Conservation (phyloP, 2,113 vertebrate genomes). For the Rafetus swinhoei region DNA sequence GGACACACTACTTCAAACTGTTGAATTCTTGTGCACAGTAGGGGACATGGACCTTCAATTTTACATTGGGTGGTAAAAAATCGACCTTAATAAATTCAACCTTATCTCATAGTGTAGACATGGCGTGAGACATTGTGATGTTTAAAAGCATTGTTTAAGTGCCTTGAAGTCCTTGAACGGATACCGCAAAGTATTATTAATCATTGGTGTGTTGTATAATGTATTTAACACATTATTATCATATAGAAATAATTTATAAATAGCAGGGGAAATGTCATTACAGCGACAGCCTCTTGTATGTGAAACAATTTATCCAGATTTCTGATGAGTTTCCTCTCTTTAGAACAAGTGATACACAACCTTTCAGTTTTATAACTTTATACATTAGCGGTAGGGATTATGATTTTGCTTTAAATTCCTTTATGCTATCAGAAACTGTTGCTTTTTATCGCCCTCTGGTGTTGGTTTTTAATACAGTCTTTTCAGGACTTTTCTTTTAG, state of each 20-base stretch:
- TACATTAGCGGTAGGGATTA: accelerated
- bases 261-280: background rate
- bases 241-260: background rate
- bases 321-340: background rate
- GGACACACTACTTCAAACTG: no score
- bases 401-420: background rate
- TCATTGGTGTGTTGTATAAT: background rate
- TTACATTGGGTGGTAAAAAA: no score
- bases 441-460: slow-evolving; percentile 60
- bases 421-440: background rate
- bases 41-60: no score
- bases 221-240: background rate
- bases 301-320: background rate
- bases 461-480: background rate
- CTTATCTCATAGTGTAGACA: no score
- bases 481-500: background rate
- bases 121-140: background rate
- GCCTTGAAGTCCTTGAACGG: background rate
- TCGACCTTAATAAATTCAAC: no score
- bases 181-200: background rate
- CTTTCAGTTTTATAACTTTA: background rate
- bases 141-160: background rate
- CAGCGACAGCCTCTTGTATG: background rate
- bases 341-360: background rate
- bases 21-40: no score